A percentile compares a stretch with the other conserved stretches of the same genome.
These are phyloP conservation scores for Dolomedes plantarius DNA, from an alignment of 2,888 invertebrate genomes.

Conservation along the genomic window DNA sequence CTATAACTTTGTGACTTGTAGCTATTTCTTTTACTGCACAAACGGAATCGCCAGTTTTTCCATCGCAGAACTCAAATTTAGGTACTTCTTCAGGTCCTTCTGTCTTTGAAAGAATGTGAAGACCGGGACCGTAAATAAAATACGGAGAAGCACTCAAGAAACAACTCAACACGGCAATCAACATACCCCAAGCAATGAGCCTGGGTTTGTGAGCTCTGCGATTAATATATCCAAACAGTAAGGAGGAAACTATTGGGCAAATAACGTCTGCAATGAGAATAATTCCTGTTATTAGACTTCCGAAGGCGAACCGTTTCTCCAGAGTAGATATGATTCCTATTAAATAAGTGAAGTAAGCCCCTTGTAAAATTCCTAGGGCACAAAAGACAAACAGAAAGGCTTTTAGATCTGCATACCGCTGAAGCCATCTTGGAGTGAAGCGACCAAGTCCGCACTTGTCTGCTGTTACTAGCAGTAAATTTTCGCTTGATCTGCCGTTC, in stretches of 20 bases:
- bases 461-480: not conserved
- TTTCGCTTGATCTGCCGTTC: not conserved
- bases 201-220: slow-evolving; percentile 59
- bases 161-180: slow-evolving; percentile 53
- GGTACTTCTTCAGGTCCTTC: not conserved
- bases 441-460: slow-evolving; percentile 68
- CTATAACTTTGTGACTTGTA: slow-evolving; percentile 45
- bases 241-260: slow-evolving; percentile 34
- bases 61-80: slow-evolving; percentile 1
- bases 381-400: slow-evolving; percentile 65
- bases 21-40: slow-evolving; percentile 23
- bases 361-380: slow-evolving; percentile 66
- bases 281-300: slow-evolving; percentile 62
- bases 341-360: slow-evolving; percentile 70
- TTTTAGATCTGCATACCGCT: slow-evolving; percentile 71
- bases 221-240: slow-evolving; percentile 71
- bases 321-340: slow-evolving; percentile 69
- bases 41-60: not conserved
- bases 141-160: slow-evolving; percentile 69
- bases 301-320: slow-evolving; percentile 72
- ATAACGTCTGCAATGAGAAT: slow-evolving; percentile 72
- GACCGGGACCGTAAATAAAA: slow-evolving; percentile 71
- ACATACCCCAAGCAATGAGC: slow-evolving; percentile 50
- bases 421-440: slow-evolving; percentile 72
- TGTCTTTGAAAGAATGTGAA: slow-evolving; percentile 41